Evolutionary conservation across 2,797 vertebrate genomes (phyloP), one percentile per base, ranked within the genome.

Genomic region (Taeniopygia guttata): DNA sequence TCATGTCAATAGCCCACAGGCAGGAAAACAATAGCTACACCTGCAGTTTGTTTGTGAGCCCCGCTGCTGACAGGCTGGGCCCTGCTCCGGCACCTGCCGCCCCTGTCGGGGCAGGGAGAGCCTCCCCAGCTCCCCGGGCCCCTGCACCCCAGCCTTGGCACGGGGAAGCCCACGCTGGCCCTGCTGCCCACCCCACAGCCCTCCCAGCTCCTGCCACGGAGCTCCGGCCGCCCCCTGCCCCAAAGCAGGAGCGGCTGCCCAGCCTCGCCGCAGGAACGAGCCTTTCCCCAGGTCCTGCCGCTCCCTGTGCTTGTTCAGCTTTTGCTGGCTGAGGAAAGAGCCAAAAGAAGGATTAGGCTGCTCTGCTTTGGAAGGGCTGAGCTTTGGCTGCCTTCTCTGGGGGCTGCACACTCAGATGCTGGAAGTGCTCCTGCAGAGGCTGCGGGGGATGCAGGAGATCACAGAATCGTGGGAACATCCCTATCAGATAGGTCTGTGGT

Each of bases 21-120:
- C 20, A 16, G 51, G 75, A 51, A 93, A 89, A 96, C 96, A 97
- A 95, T 70, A 68, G 86, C 89, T 96, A 93, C 97, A 97, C 97
- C 97, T 98, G 97, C 97, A 90, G 87, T 36, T 85, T 97, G 96
- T 97, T 96, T 97, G 96, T 84, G 93, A 89, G 90, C 79, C 76
- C 3, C 40, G 69, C 76, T 92, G 93, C 25, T 79, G 96, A 91
- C 94, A 95, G 72, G 76, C 91, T 13, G 45, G 74, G 88, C 62
- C 62, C 85, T 20, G 34, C 17, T 3, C 69, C 52, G 21, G 95
- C 96, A 97, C 95, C 96, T 97, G 97, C 93, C 68, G 85, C 68
- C 79, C 62, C 55, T n/a, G 54, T 29, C 88, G 79, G 9, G 42
- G 32, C 45, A 1, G 70, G 63, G 72, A 81, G 15, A 79, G 62